phyloP scores from a whole-genome alignment of 2,888 invertebrate genomes.

The Synergus itoensis region DNA sequence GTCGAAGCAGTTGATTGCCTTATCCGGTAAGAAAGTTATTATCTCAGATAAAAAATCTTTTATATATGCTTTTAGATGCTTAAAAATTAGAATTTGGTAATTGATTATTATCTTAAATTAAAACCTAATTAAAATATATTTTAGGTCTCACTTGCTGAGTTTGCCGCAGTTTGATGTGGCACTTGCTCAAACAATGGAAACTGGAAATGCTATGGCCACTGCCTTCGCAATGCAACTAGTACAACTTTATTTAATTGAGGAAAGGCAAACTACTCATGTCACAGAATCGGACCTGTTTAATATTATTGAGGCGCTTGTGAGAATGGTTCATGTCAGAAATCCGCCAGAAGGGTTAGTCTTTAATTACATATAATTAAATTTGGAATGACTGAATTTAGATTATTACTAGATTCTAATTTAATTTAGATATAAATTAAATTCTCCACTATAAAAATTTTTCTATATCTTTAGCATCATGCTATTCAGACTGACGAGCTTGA shows the following conservation, averaged over 20 bases:
- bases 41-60: neutral
- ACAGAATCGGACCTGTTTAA: slow-evolving; percentile 92
- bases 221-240: slow-evolving; percentile 95
- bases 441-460: neutral
- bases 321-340: slow-evolving; percentile 87
- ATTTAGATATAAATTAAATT: neutral
- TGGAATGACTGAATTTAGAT: neutral
- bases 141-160: slow-evolving; percentile 80
- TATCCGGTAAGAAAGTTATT: slow-evolving; percentile 78
- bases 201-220: slow-evolving; percentile 89
- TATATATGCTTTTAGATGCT: neutral
- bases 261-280: slow-evolving; percentile 87
- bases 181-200: slow-evolving; percentile 92
- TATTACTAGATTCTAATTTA: neutral
- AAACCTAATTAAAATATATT: slow-evolving; percentile 31
- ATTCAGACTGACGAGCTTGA: slow-evolving; percentile 84
- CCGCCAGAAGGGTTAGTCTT: slow-evolving; percentile 86
- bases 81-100: neutral
- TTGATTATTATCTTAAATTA: neutral
- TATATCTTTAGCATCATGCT: slow-evolving; percentile 65
- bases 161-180: slow-evolving; percentile 87
- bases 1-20: slow-evolving; percentile 94
- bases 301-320: slow-evolving; percentile 90
- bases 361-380: slow-evolving; percentile 1
- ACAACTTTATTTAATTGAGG: slow-evolving; percentile 91